Conservation (phyloP, 2,888 invertebrate species). For the Philopedon plagiatum region DNA sequence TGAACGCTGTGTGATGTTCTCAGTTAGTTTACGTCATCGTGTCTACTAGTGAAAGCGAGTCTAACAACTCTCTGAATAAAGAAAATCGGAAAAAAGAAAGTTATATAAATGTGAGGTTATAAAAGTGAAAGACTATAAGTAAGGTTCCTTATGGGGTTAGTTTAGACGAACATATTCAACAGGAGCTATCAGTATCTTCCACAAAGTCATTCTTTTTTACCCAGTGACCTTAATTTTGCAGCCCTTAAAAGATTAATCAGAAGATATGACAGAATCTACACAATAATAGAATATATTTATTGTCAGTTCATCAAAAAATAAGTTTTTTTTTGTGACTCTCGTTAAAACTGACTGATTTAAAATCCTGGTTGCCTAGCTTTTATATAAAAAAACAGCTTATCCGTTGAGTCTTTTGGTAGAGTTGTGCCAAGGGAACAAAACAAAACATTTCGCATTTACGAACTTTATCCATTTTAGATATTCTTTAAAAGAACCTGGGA, state of each 20-base stretch:
- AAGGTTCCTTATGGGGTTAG: too few relatives aligned
- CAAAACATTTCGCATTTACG: neutral
- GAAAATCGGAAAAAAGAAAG: neutral
- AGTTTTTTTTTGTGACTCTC: too few relatives aligned
- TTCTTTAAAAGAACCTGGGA: neutral
- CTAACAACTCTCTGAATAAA: neutral
- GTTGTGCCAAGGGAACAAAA: constrained; percentile 5
- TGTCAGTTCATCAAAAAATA: neutral
- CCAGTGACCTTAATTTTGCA: constrained; percentile 5
- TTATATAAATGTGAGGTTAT: neutral
- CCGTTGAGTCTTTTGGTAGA: constrained; percentile 8
- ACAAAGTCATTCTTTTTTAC: constrained; percentile 11
- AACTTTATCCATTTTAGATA: neutral
- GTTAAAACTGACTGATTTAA: too few relatives aligned
- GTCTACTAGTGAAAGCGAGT: neutral
- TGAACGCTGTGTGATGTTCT: neutral
- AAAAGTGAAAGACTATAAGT: neutral
- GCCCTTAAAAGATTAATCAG: neutral
- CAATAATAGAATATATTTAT: constrained; percentile 1
- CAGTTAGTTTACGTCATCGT: neutral
- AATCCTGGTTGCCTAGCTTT: constrained; percentile 7
- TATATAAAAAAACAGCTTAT: constrained; percentile 1
- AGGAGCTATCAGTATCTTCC: constrained; percentile 9
- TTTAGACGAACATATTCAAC: too few relatives aligned
- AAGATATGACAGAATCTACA: constrained; percentile 5